These are phyloP conservation scores for Eutolmus rufibarbis DNA, from an alignment of 2,888 invertebrate species.

Conservation along the genomic window DNA sequence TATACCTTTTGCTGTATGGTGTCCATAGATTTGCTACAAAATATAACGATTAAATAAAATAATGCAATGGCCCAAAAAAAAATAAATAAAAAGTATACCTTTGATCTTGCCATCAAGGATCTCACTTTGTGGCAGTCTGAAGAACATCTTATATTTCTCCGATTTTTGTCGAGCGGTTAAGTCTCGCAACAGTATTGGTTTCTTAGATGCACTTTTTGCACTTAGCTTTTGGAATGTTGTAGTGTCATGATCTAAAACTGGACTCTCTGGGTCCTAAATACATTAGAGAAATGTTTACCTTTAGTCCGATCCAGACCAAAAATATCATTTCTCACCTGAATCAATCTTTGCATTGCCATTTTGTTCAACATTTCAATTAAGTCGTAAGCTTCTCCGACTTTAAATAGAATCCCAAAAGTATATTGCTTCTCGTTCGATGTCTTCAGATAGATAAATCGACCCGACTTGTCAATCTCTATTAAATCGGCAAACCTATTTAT, in stretches of 20 bases:
- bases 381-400: conserved; percentile 86
- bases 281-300: conserved; percentile 37
- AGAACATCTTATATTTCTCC: conserved; percentile 85
- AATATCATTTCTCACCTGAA: conserved; percentile 52
- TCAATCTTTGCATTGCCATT: conserved; percentile 89
- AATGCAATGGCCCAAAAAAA: not conserved
- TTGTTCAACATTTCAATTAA: conserved; percentile 96
- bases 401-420: conserved; percentile 90
- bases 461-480: conserved; percentile 78
- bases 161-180: conserved; percentile 94
- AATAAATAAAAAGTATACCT: conserved; percentile 68
- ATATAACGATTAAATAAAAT: not conserved
- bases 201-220: conserved; percentile 85
- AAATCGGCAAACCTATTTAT: conserved; percentile 73
- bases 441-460: conserved; percentile 81
- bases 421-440: conserved; percentile 84
- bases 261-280: conserved; percentile 85
- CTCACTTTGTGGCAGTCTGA: conserved; percentile 86
- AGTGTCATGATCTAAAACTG: conserved; percentile 87
- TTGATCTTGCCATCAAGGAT: conserved; percentile 94
- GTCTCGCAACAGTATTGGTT: conserved; percentile 93
- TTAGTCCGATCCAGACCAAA: not conserved
- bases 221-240: conserved; percentile 77
- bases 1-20: conserved; percentile 90
- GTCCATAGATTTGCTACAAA: conserved; percentile 77